Conservation (phyloP, 2,797 vertebrate species). For the Ciconia nigra region DNA sequence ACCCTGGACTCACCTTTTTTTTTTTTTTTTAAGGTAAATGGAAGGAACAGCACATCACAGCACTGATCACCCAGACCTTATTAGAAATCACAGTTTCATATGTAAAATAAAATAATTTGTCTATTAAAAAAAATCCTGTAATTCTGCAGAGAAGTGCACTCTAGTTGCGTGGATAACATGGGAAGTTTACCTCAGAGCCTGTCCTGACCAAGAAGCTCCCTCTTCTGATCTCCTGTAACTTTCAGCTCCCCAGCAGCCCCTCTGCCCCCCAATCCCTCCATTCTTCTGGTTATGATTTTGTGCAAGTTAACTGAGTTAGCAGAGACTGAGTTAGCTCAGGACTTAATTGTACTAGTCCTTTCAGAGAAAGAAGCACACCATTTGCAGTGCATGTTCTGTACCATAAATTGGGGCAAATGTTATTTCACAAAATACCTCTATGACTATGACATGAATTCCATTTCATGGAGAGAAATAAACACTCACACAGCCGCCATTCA, state of each 20-base stretch:
- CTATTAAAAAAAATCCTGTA: neutral
- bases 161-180: neutral
- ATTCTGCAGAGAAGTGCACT: neutral
- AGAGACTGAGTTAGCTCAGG: neutral
- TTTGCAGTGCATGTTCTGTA: neutral
- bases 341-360: neutral
- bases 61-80: neutral
- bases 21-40: neutral
- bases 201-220: neutral
- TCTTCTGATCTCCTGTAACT: neutral
- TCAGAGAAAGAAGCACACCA: neutral
- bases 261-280: accelerated
- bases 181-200: neutral
- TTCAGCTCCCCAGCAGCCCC: neutral
- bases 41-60: neutral
- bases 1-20: neutral
- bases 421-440: neutral
- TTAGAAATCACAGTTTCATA: neutral
- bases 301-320: neutral
- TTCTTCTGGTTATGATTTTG: neutral
- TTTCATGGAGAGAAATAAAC: neutral
- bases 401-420: neutral
- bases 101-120: neutral
- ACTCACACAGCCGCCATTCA: neutral
- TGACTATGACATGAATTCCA: neutral